These are phyloP conservation scores for Phodopus roborovskii DNA, from an alignment of 2,113 vertebrate species.

Conservation along the genomic window DNA sequence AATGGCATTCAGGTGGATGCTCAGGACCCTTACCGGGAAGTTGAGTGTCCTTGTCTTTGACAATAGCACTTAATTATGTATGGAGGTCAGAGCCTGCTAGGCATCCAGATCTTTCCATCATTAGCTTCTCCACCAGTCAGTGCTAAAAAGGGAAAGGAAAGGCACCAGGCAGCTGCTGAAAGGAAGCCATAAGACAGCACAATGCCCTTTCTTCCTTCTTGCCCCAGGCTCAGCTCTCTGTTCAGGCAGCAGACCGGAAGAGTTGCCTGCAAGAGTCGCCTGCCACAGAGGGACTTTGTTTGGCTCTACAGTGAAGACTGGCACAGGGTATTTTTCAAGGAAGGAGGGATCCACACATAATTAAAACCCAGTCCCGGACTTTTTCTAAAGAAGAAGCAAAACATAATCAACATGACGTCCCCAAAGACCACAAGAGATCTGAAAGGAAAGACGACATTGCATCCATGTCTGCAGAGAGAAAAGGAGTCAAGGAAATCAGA, in stretches of 20 bases:
- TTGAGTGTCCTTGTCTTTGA: not conserved
- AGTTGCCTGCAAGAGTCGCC: not conserved
- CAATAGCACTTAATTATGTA: not conserved
- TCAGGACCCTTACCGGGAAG: not conserved
- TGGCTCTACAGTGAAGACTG: not conserved
- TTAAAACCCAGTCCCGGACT: constrained; percentile 21
- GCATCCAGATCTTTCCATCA: not conserved
- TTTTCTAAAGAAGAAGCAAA: constrained; percentile 34
- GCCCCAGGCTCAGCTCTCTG: constrained; percentile 10
- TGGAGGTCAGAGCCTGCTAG: rapidly evolving
- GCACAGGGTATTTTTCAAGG: not conserved
- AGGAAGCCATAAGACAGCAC: not conserved
- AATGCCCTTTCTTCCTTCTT: not conserved
- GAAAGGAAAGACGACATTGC: not conserved
- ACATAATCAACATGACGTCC: not conserved
- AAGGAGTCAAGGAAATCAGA: not conserved
- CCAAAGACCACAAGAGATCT: not conserved
- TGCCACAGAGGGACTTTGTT: not conserved
- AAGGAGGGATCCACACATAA: not conserved
- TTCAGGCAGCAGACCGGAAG: not conserved
- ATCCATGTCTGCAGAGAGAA: not conserved
- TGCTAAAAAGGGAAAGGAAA: not conserved
- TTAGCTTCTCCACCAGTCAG: not conserved
- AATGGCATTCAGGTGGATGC: not conserved
- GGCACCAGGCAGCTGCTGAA: not conserved